Base-by-base conservation (phyloP, 1,140 invertebrate species). In the Zeugodacus cucurbitae region DNA sequence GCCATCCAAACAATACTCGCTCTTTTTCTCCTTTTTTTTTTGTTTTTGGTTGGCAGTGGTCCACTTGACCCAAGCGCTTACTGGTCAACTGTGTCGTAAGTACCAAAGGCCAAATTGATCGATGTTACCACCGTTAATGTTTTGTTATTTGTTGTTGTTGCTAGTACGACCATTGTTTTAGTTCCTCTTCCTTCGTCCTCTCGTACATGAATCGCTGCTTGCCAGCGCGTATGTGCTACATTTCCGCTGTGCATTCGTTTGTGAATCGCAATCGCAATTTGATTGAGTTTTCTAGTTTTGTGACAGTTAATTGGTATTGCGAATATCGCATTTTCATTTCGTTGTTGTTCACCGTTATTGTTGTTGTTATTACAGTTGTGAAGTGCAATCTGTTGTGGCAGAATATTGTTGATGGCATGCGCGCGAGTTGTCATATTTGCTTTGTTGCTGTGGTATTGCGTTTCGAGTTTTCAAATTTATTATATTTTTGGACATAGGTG, bases 211-310 rank as follows among this genome's bases (percentile, higher is more conserved):
- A 82, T 48, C 74, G 74, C 74, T 26, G 74, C 37, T 29, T 29
- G n/a, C 32, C 48, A 54, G 48, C 58, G 58, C 22, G 8, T 26
- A n/a, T 26, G 58, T 26, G n/a, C 22, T 62, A 82, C 74, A 82
- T 82, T 82, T 82, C 74, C 37, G 74, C 20, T 82, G 74, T 82
- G 41, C 41, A 82, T 34, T 82, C 74, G 74, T 26, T 82, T 82
- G 74, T 82, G 74, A 41, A 82, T 48, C 74, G 74, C 48, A 41
- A 82, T 48, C 74, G 74, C 48, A 48, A 48, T 44, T 82, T 82
- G 74, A 82, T 82, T 82, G 74, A 82, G 74, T 82, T 48, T 82
- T 82, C 74, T 82, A 48, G 74, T 82, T 82, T 82, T 82, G 74
- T 82, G 74, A 74, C 67, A 74, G 67, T 74, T 82, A 82, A 82